A percentile compares a stretch with the other conserved stretches of the same genome.
Evolutionary conservation across 2,113 vertebrate species (phyloP).

Genomic region (Mobula hypostoma): DNA sequence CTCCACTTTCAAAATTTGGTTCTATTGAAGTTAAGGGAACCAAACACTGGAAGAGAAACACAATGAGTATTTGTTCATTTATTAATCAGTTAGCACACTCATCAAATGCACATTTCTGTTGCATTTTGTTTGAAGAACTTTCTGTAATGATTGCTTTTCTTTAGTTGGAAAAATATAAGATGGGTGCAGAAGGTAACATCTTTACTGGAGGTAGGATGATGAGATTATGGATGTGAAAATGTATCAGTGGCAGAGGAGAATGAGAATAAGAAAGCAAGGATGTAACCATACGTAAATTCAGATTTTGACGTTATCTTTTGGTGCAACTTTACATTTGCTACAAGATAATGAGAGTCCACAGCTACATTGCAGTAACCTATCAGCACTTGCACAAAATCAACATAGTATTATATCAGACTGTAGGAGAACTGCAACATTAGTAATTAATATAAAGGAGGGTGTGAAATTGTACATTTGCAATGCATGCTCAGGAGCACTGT

Average conservation of each 20-base stretch:
- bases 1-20: too few relatives aligned
- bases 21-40: too few relatives aligned
- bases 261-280: neutral
- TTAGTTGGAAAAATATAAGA: too few relatives aligned
- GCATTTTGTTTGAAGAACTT: too few relatives aligned
- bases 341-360: neutral
- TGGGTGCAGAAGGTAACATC: neutral
- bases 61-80: too few relatives aligned
- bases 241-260: neutral
- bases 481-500: neutral
- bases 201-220: neutral
- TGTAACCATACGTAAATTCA: neutral
- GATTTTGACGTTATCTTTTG: neutral
- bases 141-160: too few relatives aligned
- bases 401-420: neutral
- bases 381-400: neutral
- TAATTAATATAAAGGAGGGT: neutral
- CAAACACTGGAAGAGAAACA: too few relatives aligned
- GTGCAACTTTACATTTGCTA: neutral
- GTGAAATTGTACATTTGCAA: neutral
- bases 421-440: neutral
- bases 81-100: too few relatives aligned
- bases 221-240: neutral
- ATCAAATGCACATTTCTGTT: too few relatives aligned
- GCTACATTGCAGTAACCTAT: neutral